Evolutionary conservation across 2,797 vertebrate species (phyloP).

Genomic region (Sitta carolinensis): DNA sequence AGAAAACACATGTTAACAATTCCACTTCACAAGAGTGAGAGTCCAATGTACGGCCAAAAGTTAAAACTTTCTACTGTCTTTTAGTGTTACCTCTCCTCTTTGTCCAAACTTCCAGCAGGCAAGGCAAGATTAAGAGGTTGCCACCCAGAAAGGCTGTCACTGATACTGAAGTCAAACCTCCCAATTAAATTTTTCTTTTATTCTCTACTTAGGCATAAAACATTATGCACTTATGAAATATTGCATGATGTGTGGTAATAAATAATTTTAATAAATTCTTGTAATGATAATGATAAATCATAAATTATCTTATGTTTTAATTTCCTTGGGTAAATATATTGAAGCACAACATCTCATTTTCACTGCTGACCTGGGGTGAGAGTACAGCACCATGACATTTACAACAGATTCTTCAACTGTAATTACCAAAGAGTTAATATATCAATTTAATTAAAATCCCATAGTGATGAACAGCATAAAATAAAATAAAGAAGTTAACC

Average conservation of each 20-base stretch:
- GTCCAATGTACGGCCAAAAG: background rate
- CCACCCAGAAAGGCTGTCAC: background rate
- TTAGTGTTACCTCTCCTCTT: background rate
- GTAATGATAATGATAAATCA: conserved; percentile 43
- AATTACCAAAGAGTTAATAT: conserved; percentile 72
- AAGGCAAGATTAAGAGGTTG: background rate
- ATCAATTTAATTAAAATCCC: conserved; percentile 77
- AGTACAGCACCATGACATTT: conserved; percentile 61
- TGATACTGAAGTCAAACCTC: background rate
- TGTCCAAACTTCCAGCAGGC: background rate
- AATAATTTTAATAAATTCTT: conserved; percentile 51
- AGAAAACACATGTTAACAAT: background rate
- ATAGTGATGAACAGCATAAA: conserved; percentile 66
- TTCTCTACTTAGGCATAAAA: background rate
- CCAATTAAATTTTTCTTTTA: background rate
- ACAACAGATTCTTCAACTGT: conserved; percentile 63
- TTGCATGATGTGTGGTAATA: background rate
- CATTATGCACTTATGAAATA: background rate
- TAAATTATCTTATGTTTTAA: conserved; percentile 54
- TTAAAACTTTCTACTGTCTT: background rate
- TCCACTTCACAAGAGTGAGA: background rate
- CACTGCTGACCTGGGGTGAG: conserved; percentile 36
- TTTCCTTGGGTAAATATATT: conserved; percentile 48
- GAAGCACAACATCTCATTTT: conserved; percentile 52
- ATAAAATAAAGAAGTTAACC: conserved; percentile 67